These are phyloP conservation scores for Panthera uncia DNA, from an alignment of 2,113 vertebrate species.

Conservation along the genomic window DNA sequence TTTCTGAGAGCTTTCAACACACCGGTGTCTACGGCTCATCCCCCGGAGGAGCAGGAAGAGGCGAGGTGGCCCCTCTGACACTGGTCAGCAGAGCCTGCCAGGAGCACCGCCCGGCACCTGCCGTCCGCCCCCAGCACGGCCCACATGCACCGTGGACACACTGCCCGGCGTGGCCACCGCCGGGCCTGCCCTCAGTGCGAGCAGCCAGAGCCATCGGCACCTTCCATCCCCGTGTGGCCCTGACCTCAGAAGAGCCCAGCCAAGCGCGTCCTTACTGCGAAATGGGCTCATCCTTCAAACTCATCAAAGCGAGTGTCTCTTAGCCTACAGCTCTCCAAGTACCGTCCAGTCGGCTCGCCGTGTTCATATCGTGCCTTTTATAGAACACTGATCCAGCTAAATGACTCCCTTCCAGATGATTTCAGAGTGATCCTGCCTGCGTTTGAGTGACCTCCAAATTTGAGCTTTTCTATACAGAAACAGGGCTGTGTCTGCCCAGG, in stretches of 20 bases:
- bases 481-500: background rate
- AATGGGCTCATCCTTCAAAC: background rate
- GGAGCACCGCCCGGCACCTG: background rate
- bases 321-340: background rate
- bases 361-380: background rate
- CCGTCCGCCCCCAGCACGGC: rapidly evolving
- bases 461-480: background rate
- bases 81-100: rapidly evolving
- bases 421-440: background rate
- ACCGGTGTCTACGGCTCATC: rapidly evolving
- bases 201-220: rapidly evolving
- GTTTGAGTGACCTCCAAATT: background rate
- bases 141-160: rapidly evolving
- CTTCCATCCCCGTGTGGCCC: background rate
- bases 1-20: background rate
- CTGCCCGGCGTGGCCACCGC: rapidly evolving
- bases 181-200: rapidly evolving
- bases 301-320: background rate
- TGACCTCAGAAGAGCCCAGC: background rate
- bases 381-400: background rate
- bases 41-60: rapidly evolving
- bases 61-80: rapidly evolving
- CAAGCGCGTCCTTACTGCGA: background rate
- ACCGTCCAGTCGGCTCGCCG: background rate
- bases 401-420: background rate